Base-by-base conservation (phyloP, 2,888 invertebrate genomes). In the Tenthredo notha region DNA sequence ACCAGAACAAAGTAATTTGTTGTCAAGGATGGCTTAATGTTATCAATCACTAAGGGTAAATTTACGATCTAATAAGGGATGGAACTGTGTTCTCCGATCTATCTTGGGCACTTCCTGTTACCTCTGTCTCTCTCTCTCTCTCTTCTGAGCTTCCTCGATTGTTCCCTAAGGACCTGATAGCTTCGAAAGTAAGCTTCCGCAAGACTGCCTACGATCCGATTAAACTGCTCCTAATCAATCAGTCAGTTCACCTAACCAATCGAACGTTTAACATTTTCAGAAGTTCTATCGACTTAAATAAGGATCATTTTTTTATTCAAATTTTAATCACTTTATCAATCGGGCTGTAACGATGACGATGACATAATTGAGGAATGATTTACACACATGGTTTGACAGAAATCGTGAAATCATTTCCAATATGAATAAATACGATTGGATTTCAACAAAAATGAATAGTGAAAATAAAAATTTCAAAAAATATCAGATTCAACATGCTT, bases 41-140 rank as follows among this genome's bases (percentile, higher is more conserved):
- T 91, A 92, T 91, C 92, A 91, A 91, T 91, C 91, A 90, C 90
- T 90, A 87, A 88, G 88, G 87, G 89, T 85, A 87, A 91, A 91
- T 91, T 90, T 91, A 92, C 92, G 92, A 90, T 90, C 91, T 91
- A 91, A 92, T 92, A 92, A 92, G 89, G 89, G 88, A 89, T 88
- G 88, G 88, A 87, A 88, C 87, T 88, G 87, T 89, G 89, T 90
- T 88, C 88, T 87, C 88, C 90, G 90, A 91, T 91, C 89, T 88
- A 90, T 91, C 90, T 91, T 88, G 84, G 84, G 21, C 37, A 61
- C 80, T 80, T 80, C 80, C 80, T 58, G 61, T 80, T 77, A 10
- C 25, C 54, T 50, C 18, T 18, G 47, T 15, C 77, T 54, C 54
- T 29, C 29, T 15, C 77, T 54, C 54, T 29, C 29, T 33, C 54